Conservation (phyloP, 1,140 invertebrate genomes). For the Uloborus diversus region DNA sequence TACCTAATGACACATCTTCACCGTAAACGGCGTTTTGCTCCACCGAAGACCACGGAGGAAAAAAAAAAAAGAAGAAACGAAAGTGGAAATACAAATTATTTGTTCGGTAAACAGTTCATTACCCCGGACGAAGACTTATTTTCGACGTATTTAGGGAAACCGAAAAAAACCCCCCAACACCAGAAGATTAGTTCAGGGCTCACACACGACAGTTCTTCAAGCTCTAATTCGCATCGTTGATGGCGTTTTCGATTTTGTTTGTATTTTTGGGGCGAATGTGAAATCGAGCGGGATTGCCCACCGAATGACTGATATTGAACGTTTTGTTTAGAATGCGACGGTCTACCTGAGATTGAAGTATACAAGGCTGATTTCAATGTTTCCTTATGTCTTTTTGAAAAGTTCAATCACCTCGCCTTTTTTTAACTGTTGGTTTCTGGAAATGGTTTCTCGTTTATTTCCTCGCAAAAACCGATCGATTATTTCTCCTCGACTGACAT, state of each 20-base stretch:
- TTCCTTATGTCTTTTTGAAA: conserved; percentile 28
- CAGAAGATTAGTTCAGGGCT: no score
- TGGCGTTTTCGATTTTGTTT: conserved; percentile 15
- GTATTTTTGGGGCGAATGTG: neutral
- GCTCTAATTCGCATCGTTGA: conserved; percentile 34
- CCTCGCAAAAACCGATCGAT: neutral
- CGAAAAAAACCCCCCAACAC: no score
- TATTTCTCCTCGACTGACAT: neutral
- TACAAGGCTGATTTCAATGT: neutral
- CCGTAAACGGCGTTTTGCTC: neutral
- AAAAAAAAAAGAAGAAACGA: conserved; percentile 3
- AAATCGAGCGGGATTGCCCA: conserved; percentile 8
- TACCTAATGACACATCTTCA: neutral
- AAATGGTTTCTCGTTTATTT: no score
- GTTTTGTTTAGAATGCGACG: neutral
- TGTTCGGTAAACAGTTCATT: conserved; percentile 30
- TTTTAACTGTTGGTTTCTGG: no score
- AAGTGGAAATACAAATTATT: conserved; percentile 33
- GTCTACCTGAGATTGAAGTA: neutral
- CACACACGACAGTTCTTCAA: conserved; percentile 36
- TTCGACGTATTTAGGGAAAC: conserved; percentile 20
- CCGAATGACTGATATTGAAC: neutral
- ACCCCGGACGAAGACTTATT: neutral
- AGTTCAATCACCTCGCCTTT: conserved; percentile 22
- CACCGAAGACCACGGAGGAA: neutral